Percentiles rank a stretch among this genome's conserved stretches.
phyloP scores from a whole-genome alignment of 2,888 invertebrate genomes.

The Netelia virgata region DNA sequence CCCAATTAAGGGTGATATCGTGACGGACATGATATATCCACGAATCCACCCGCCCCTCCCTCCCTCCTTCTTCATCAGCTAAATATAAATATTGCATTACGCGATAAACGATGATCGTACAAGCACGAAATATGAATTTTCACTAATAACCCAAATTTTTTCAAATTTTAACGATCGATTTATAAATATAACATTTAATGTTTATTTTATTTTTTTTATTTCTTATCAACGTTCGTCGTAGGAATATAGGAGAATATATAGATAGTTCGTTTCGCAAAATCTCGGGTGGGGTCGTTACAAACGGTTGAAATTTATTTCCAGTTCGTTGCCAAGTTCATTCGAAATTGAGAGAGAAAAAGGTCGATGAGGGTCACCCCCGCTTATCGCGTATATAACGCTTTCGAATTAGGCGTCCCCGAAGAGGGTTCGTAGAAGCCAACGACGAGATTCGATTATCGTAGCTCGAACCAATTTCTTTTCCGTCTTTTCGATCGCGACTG shows the following conservation, averaged over 20 bases:
- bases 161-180: not conserved
- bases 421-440: constrained; percentile 10
- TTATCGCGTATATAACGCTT: constrained; percentile 26
- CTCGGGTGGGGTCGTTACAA: not conserved
- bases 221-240: not conserved
- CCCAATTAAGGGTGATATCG: constrained; percentile 73
- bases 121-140: not conserved
- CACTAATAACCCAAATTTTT: constrained; percentile 13
- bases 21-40: constrained; percentile 32
- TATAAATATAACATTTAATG: not conserved
- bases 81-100: too few relatives aligned
- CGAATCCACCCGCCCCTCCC: not conserved
- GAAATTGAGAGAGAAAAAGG: constrained; percentile 8
- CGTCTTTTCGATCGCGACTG: constrained; percentile 17
- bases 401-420: constrained; percentile 52
- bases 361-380: constrained; percentile 1
- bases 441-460: constrained; percentile 63
- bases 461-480: constrained; percentile 61
- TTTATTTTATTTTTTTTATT: not conserved
- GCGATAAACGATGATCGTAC: too few relatives aligned
- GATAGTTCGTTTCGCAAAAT: not conserved
- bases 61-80: not conserved
- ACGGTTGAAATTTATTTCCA: constrained; percentile 4
- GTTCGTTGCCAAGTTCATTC: constrained; percentile 28
- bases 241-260: not conserved